Evolutionary conservation across 2,888 invertebrate genomes (phyloP).

Genomic region (Aspidapion aeneum): DNA sequence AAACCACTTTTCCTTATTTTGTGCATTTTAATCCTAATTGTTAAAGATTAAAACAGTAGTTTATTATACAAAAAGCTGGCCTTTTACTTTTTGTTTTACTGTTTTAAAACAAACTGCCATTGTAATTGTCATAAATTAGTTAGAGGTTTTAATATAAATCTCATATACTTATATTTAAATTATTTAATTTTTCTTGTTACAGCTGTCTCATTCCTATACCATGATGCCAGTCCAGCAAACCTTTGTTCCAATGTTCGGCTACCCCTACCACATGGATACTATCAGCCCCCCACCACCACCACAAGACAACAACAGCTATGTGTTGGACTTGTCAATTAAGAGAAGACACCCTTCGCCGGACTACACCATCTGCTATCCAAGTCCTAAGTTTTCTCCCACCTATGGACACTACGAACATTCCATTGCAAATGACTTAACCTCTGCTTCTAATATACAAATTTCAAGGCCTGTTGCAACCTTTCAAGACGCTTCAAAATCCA

Average conservation of each 20-base stretch:
- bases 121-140: too few relatives aligned
- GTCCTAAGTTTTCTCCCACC: slow-evolving; percentile 17
- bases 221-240: neutral
- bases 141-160: too few relatives aligned
- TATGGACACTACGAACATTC: neutral
- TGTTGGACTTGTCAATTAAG: slow-evolving; percentile 36
- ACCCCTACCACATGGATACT: neutral
- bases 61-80: too few relatives aligned
- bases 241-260: neutral
- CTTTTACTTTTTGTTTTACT: too few relatives aligned
- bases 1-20: too few relatives aligned
- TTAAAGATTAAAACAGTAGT: too few relatives aligned
- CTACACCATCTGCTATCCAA: slow-evolving; percentile 21
- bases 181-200: slow-evolving; percentile 1
- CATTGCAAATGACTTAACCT: slow-evolving; percentile 23
- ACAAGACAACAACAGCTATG: slow-evolving; percentile 13
- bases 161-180: too few relatives aligned
- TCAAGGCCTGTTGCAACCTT: neutral
- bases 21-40: too few relatives aligned
- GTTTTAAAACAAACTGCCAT: too few relatives aligned
- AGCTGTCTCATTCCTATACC: slow-evolving; percentile 5
- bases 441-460: slow-evolving; percentile 1
- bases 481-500: too few relatives aligned
- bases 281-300: neutral
- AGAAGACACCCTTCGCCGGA: slow-evolving; percentile 28